Base-by-base conservation (phyloP, 2,797 vertebrate species). In the Holocentrus rufus region DNA sequence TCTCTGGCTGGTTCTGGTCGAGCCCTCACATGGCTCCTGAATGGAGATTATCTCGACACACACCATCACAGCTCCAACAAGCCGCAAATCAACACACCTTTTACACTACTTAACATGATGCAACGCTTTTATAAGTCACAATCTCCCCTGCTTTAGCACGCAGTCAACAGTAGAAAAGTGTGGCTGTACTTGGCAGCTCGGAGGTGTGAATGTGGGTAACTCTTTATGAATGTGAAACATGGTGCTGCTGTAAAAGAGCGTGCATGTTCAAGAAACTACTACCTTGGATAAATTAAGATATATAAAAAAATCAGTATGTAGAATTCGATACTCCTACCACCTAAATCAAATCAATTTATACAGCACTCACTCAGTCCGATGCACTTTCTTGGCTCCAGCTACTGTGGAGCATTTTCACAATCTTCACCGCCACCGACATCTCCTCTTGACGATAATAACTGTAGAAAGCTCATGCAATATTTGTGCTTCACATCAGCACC, bases 31-130 rank as follows among this genome's bases (percentile, higher is more conserved):
- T 75, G 22, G 11, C 69, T 82, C 65, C 69, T 83, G 77, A 87
- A 90, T 76, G 44, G 75, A 86, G 85, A 91, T 91, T 77, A 87
- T 76, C 71, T 76, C 5, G 17, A 72, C 62, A 78, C 65, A 75
- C 74, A 65, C 65, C 72, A 66, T 73, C 62, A 31, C 71, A 60
- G 58, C 63, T 74, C 76, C 79, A 50, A 69, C 67, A 39, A 66
- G 65, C 53, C 64, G 76, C 77, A 23, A 83, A 81, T 85, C 84
- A 74, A 82, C 76, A 65, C 63, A 55, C 71, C 49, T 69, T 85
- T 85, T 66, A 88, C 77, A 80, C 57, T 25, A 34, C 72, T 81
- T 86, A 76, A 82, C 72, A 34, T 75, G 74, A 85, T 50, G 78
- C 76, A 75, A 69, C 39, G 30, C 55, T 75, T 72, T 67, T 65